phyloP scores from a whole-genome alignment of 2,113 vertebrate species.

The Deroptyus accipitrinus region DNA sequence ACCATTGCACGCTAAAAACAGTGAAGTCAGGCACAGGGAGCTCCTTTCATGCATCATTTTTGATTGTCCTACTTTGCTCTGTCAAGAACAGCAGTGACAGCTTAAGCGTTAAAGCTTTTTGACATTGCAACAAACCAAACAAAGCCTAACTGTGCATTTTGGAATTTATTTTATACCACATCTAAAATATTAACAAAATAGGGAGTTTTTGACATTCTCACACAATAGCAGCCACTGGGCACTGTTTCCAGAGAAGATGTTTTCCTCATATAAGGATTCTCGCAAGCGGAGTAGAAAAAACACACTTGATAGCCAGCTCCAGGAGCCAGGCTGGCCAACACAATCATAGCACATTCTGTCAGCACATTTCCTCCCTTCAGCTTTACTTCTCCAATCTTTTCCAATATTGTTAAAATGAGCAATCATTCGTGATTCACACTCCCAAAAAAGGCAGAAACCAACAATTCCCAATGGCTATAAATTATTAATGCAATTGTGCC shows the following conservation, averaged over 20 bases:
- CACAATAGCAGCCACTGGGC: background rate
- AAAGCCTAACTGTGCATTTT: conserved; percentile 2
- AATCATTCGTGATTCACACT: conserved; percentile 64
- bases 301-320: conserved; percentile 26
- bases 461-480: conserved; percentile 59
- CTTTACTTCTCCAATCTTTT: conserved; percentile 43
- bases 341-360: conserved; percentile 53
- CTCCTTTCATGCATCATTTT: conserved; percentile 27
- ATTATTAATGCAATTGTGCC: conserved; percentile 69
- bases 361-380: conserved; percentile 48
- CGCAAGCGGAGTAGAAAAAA: background rate
- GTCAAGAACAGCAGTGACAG: background rate
- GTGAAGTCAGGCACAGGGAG: background rate
- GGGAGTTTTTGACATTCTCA: background rate
- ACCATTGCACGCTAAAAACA: background rate
- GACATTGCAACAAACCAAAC: conserved; percentile 18
- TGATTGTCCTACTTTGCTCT: conserved; percentile 53
- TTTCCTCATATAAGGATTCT: background rate
- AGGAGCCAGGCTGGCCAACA: conserved; percentile 53
- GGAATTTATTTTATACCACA: conserved; percentile 1
- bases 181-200: background rate
- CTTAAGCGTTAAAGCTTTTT: conserved; percentile 2
- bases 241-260: background rate
- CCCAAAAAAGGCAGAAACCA: conserved; percentile 47
- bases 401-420: conserved; percentile 55